Evolutionary conservation across 2,113 vertebrate genomes (phyloP).

Genomic region (Serilophus lunatus): DNA sequence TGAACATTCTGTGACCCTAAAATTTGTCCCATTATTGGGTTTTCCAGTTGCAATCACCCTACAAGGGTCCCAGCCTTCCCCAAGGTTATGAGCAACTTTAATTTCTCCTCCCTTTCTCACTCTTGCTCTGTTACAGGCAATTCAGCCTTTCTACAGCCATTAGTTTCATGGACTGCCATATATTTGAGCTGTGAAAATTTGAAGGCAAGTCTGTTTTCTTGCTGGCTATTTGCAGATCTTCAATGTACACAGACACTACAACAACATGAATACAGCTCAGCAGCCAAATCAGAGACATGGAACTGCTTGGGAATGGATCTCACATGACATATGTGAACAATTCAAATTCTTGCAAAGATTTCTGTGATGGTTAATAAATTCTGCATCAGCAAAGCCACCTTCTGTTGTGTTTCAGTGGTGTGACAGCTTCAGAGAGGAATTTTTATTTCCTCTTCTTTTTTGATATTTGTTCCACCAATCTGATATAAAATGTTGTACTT

Average conservation of each 20-base stretch:
- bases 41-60: background rate
- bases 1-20: background rate
- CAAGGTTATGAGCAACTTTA: background rate
- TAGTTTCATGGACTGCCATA: background rate
- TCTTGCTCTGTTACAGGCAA: background rate
- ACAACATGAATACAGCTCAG: background rate
- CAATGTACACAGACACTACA: background rate
- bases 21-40: background rate
- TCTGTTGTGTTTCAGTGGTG: background rate
- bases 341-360: background rate
- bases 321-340: background rate
- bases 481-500: background rate
- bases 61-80: background rate
- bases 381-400: background rate
- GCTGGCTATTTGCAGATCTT: background rate
- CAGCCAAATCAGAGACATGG: background rate
- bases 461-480: background rate
- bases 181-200: background rate
- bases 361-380: background rate
- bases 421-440: background rate
- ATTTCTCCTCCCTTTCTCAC: too few relatives aligned
- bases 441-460: background rate
- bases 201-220: background rate
- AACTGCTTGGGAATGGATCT: background rate
- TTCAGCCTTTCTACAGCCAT: background rate